phyloP scores from a whole-genome alignment of 2,113 vertebrate genomes.

The Fulmarus glacialis region DNA sequence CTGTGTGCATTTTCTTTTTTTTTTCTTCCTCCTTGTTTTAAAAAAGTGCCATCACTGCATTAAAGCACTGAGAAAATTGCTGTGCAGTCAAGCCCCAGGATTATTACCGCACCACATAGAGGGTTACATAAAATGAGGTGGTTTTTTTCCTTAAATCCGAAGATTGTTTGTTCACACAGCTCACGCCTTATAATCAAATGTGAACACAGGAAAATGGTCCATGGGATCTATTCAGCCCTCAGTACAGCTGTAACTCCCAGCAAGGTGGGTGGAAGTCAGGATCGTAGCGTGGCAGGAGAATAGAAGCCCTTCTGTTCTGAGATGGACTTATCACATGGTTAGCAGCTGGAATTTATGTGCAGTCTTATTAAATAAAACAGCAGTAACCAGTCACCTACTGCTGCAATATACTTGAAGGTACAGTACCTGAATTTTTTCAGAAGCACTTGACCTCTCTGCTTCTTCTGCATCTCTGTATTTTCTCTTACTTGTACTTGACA shows the following conservation, averaged over 20 bases:
- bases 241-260: neutral
- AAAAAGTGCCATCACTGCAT: neutral
- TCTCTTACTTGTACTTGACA: constrained; percentile 70
- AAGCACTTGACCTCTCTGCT: constrained; percentile 63
- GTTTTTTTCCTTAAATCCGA: neutral
- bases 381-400: constrained; percentile 74
- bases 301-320: constrained; percentile 60
- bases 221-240: neutral
- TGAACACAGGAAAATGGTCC: neutral
- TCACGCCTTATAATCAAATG: neutral
- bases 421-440: constrained; percentile 70
- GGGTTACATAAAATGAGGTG: neutral
- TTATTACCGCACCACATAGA: neutral
- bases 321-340: constrained; percentile 73
- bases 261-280: constrained; percentile 21
- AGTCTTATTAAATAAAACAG: constrained; percentile 79
- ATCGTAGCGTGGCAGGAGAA: neutral
- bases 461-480: constrained; percentile 67
- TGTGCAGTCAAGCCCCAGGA: neutral
- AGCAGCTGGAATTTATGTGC: constrained; percentile 77
- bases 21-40: neutral
- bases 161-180: neutral
- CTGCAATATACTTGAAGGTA: constrained; percentile 58
- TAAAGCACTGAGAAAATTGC: constrained; percentile 2
- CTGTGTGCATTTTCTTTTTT: neutral